Conservation (phyloP, 1,140 invertebrate genomes). For the Brachystomella parvula region DNA sequence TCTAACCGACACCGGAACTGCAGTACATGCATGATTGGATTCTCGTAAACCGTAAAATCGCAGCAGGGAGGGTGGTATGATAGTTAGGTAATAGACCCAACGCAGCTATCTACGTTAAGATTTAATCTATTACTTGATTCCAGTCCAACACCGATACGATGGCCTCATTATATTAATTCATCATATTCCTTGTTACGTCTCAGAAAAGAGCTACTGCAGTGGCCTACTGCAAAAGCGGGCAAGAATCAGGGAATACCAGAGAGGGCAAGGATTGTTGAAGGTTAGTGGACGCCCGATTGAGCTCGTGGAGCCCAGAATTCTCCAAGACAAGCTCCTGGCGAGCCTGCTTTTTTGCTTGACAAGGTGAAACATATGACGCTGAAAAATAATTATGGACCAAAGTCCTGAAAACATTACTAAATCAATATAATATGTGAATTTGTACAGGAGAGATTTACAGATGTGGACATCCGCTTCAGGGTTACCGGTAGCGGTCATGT, state of each 20-base stretch:
- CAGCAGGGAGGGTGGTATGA: too few relatives aligned
- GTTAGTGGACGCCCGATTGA: conserved; percentile 96
- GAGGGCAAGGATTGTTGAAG: conserved; percentile 79
- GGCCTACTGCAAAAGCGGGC: conserved; percentile 89
- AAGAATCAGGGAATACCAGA: too few relatives aligned
- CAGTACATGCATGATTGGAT: too few relatives aligned
- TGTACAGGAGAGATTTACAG: conserved; percentile 79
- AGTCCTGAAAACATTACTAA: too few relatives aligned
- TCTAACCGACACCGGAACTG: too few relatives aligned
- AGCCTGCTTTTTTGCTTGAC: conserved; percentile 91
- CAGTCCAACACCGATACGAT: too few relatives aligned
- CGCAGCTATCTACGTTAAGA: too few relatives aligned
- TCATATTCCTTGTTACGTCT: background rate
- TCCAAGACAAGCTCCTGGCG: conserved; percentile 95
- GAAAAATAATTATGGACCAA: background rate
- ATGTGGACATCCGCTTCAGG: conserved; percentile 92
- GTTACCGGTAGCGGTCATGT: conserved; percentile 98
- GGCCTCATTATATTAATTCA: too few relatives aligned
- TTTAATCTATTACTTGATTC: too few relatives aligned
- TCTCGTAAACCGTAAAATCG: too few relatives aligned
- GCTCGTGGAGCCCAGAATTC: conserved; percentile 84
- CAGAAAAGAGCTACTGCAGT: conserved; percentile 99
- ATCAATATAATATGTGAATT: background rate
- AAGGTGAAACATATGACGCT: conserved; percentile 58
- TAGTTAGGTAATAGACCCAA: too few relatives aligned